Evolutionary conservation across 1,140 invertebrate genomes (phyloP).

Genomic region (Oscheius sp.): DNA sequence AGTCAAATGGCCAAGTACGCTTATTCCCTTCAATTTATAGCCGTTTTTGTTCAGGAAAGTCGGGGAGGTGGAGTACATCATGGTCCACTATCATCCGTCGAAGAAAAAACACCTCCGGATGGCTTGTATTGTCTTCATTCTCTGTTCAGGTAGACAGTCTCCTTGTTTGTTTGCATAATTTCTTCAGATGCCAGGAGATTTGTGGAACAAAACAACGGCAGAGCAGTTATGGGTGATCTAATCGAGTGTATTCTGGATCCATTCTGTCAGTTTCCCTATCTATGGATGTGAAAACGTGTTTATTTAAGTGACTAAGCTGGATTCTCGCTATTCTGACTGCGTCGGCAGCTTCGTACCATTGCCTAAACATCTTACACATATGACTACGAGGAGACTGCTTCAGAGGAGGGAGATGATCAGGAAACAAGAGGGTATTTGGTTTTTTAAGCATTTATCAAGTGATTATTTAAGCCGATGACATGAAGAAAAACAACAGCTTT

Average conservation of each 20-base stretch:
- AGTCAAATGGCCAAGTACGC: slow-evolving; percentile 33
- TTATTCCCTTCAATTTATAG: background rate
- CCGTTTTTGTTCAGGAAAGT: slow-evolving; percentile 14
- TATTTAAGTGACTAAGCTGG: background rate
- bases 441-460: too few relatives aligned
- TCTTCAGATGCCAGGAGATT: slow-evolving; percentile 25
- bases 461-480: too few relatives aligned
- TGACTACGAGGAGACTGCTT: too few relatives aligned
- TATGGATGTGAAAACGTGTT: background rate
- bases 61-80: slow-evolving; percentile 24
- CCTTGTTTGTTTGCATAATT: slow-evolving; percentile 12
- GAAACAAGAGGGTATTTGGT: too few relatives aligned
- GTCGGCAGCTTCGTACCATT: background rate
- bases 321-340: background rate
- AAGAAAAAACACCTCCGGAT: slow-evolving; percentile 39
- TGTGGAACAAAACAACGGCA: slow-evolving; percentile 6
- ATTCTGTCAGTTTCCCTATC: slow-evolving; percentile 22
- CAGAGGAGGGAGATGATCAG: too few relatives aligned
- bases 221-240: slow-evolving; percentile 21
- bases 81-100: slow-evolving; percentile 31
- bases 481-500: too few relatives aligned
- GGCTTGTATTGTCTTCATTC: slow-evolving; percentile 39
- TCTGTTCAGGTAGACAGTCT: background rate
- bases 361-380: background rate
- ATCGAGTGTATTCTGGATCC: slow-evolving; percentile 23